Evolutionary conservation across 2,113 vertebrate species (phyloP).

Genomic region (Sminthopsis crassicaudata): DNA sequence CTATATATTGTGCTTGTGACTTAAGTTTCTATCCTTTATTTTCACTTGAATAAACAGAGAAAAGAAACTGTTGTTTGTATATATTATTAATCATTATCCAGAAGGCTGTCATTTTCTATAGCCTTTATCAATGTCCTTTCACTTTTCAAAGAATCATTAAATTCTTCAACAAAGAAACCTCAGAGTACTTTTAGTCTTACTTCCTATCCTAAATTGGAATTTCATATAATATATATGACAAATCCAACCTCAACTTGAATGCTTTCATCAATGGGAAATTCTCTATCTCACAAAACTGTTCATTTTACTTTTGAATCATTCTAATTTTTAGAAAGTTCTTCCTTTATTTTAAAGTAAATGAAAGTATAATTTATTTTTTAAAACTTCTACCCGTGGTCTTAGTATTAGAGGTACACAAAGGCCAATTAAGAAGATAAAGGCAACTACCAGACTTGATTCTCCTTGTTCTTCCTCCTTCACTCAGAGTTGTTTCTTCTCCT

Average conservation of each 20-base stretch:
- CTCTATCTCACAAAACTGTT: background rate
- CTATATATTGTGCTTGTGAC: background rate
- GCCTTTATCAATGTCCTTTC: background rate
- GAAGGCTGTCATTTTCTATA: background rate
- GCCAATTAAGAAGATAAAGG: background rate
- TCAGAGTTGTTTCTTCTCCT: background rate
- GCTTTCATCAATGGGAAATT: background rate
- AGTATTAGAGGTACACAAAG: background rate
- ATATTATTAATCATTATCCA: background rate
- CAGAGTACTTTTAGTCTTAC: background rate
- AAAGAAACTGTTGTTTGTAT: background rate
- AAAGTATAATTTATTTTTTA: background rate
- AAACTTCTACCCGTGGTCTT: background rate
- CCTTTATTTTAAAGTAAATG: background rate
- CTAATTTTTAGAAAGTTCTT: background rate
- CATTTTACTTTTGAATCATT: background rate
- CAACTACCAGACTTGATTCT: background rate
- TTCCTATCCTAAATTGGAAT: background rate
- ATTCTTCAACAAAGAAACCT: background rate
- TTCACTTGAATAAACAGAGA: background rate
- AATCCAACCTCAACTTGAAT: background rate
- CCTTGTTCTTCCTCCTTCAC: background rate
- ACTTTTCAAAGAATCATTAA: background rate
- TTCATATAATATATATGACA: background rate
- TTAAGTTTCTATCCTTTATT: slow-evolving; percentile 33